Conservation (phyloP, 2,797 vertebrate genomes). For the Numenius phaeopus region DNA sequence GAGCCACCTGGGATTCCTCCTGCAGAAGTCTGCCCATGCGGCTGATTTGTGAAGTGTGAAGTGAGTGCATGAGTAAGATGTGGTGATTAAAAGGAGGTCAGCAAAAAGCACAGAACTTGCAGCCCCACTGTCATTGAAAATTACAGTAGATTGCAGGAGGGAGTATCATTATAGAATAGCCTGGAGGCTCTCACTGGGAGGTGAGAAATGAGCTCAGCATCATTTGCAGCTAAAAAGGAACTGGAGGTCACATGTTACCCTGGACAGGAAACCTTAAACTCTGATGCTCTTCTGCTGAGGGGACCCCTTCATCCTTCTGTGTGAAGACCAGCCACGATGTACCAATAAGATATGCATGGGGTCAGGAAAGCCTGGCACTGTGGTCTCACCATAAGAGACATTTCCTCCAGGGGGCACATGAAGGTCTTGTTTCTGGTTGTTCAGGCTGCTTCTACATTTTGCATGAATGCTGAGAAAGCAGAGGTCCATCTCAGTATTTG, state of each 20-base stretch:
- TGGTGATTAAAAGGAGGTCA: not conserved
- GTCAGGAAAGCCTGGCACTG: not conserved
- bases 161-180: not conserved
- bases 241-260: not conserved
- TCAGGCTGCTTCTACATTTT: not conserved
- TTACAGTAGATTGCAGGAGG: not conserved
- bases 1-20: not conserved
- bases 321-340: not conserved
- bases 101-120: not conserved
- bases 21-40: not conserved
- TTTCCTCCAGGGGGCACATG: not conserved
- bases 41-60: not conserved
- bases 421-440: not conserved
- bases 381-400: not conserved
- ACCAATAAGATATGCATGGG: accelerated
- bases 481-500: not conserved
- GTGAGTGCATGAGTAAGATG: not conserved
- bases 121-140: not conserved
- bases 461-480: not conserved
- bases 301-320: not conserved
- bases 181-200: not conserved
- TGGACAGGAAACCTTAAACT: not conserved
- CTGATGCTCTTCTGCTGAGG: not conserved
- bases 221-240: not conserved
- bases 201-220: not conserved